phyloP scores from a whole-genome alignment of 2,797 vertebrate genomes.

The Avahi laniger region DNA sequence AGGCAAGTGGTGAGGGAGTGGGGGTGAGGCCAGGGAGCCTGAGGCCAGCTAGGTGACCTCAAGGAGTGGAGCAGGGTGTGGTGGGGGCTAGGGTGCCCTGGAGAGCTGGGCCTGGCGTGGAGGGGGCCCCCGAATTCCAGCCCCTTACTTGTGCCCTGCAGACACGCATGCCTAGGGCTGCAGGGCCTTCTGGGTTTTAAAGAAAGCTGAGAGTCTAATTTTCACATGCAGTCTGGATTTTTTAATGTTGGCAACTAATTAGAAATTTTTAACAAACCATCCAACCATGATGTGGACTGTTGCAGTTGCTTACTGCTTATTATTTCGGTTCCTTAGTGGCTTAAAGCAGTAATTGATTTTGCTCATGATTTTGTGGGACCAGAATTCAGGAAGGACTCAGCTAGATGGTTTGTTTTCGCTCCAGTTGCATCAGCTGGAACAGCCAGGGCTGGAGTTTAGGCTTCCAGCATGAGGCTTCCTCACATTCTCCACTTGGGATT shows the following conservation, averaged over 20 bases:
- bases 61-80: background rate
- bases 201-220: background rate
- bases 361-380: background rate
- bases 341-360: background rate
- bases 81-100: background rate
- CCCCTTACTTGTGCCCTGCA: rapidly evolving
- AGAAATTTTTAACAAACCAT: background rate
- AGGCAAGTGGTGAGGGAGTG: background rate
- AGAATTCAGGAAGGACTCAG: background rate
- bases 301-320: background rate
- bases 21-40: background rate
- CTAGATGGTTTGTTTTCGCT: background rate
- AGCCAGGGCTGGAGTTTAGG: background rate
- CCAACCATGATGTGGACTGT: background rate
- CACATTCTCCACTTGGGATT: too few relatives aligned
- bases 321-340: background rate
- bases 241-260: background rate
- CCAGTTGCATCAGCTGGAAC: rapidly evolving
- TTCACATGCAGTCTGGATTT: background rate
- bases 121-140: too few relatives aligned
- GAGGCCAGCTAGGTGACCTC: background rate
- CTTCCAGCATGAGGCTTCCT: rapidly evolving
- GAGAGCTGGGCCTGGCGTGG: background rate
- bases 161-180: rapidly evolving
- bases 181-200: background rate